Evolutionary conservation across 1,140 invertebrate genomes (phyloP), one percentile per base, ranked within the genome.

Genomic region (Bombus sylvicola): DNA sequence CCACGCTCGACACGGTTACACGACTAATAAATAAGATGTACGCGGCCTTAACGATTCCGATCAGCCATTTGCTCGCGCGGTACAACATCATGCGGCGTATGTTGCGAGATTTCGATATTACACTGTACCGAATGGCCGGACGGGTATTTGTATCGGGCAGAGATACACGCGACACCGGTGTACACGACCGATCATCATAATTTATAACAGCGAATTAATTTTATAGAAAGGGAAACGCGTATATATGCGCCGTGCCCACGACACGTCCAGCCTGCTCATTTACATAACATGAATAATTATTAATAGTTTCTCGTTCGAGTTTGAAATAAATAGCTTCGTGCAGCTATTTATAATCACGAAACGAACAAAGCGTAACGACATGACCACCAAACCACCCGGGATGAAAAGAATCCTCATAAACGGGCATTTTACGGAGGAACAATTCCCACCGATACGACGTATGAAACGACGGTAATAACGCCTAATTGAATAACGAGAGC

Each of bases 1-100:
- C 87, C 87, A 84, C 72, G 89, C 84, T 73, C 88, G 87, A 92
- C 88, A 83, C 80, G 89, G 25, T 86, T 86, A 86, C 89, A 90
- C 69, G 80, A 71, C 89, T 93, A 93, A 93, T 93, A 93, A 93
- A 93, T 93, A 93, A 93, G 90, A 89, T 85, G 88, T 89, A 88
- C 88, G 84, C 89, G 88, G 87, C 85, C 86, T 83, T 76, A 91
- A 92, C 91, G 92, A 89, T 92, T 93, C 91, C 89, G 91, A 92
- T 87, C 92, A 85, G 89, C 89, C 92, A 86, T 90, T 92, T 87
- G 91, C 89, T 80, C 89, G 59, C 81, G 84, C 74, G 81, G 78
- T 62, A 79, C 81, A 88, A 90, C 83, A 90, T 90, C 75, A 88
- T 82, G 76, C 88, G 72, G 69, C 74, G 75, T 78, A 74, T 82